Evolutionary conservation across 2,113 vertebrate genomes (phyloP), one percentile per base, ranked within the genome.

Genomic region (Centrocercus urophasianus): DNA sequence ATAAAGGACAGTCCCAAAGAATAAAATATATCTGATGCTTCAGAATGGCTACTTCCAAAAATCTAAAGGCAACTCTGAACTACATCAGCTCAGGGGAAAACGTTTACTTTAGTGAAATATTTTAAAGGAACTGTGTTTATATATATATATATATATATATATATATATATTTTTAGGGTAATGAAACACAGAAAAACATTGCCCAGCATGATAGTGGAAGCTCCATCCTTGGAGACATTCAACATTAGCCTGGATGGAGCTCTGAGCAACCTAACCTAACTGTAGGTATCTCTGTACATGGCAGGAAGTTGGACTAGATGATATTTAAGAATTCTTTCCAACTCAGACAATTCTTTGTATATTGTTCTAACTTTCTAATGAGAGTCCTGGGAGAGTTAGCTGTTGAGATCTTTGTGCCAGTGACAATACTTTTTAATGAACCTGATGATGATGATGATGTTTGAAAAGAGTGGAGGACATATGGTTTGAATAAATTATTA

Each of bases 1-100:
- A 93, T 83, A 96, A 95, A 96, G 60, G 42, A 52, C 6, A 89
- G 20, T 34, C 59, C 59, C 42, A 56, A 92, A 92, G 74, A 82
- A 89, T 60, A 54, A 83, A 85, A 81, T 77, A 34, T 19, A 92
- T 66, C 63, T 12, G 43, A 42, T 63, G 14, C 12, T 91, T 85
- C 78, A 85, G 78, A 93, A 89, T 14, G 10, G 13, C 14, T 86
- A 2, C 64, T 74, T 89, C 56, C 56, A 85, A 83, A 92, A 85
- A 70, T 42, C 30, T 86, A 38, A 76, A 76, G 43, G 40, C 78
- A 94, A 54, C 7, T 42, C 19, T 43, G 7, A 81, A 60, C 20
- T 38, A 57, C 7, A 12, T 45, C 45, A 75, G 10, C 45, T 87
- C 66, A 82, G 61, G 73, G 40, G 5, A 75, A 71, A 10, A 5